A percentile compares a stretch with the other conserved stretches of the same genome.
Evolutionary conservation across 2,113 vertebrate species (phyloP).

Genomic region (Dasyornis broadbenti): DNA sequence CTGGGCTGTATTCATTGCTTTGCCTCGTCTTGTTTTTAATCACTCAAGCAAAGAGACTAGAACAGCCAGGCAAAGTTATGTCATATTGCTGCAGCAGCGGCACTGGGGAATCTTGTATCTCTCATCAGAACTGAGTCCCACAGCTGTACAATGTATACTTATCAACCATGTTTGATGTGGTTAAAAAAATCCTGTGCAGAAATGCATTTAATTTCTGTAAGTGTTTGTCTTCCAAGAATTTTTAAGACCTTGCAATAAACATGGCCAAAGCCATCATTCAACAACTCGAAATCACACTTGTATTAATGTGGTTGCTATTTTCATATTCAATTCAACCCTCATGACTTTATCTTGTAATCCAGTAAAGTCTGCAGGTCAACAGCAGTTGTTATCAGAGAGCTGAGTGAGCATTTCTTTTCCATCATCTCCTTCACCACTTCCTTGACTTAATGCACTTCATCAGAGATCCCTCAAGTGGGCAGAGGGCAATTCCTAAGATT

Average conservation of each 20-base stretch:
- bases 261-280: slow-evolving; percentile 55
- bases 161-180: slow-evolving; percentile 34
- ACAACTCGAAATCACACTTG: slow-evolving; percentile 54
- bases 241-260: slow-evolving; percentile 60
- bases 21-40: slow-evolving; percentile 42
- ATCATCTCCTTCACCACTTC: not conserved
- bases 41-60: slow-evolving; percentile 17
- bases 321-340: slow-evolving; percentile 42
- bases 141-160: not conserved
- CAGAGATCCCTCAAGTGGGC: not conserved
- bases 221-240: slow-evolving; percentile 51
- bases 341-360: slow-evolving; percentile 43
- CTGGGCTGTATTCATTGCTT: slow-evolving; percentile 6
- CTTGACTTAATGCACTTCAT: slow-evolving; percentile 4
- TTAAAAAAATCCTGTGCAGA: slow-evolving; percentile 48
- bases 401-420: not conserved
- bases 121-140: not conserved
- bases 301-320: slow-evolving; percentile 30
- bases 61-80: slow-evolving; percentile 4
- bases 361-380: slow-evolving; percentile 3
- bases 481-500: not conserved
- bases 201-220: slow-evolving; percentile 44
- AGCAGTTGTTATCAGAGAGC: not conserved
- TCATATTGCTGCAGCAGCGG: not conserved
- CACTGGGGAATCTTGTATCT: not conserved